Evolutionary conservation across 2,888 invertebrate species (phyloP).

Genomic region (Drosophila parthenogenetica): DNA sequence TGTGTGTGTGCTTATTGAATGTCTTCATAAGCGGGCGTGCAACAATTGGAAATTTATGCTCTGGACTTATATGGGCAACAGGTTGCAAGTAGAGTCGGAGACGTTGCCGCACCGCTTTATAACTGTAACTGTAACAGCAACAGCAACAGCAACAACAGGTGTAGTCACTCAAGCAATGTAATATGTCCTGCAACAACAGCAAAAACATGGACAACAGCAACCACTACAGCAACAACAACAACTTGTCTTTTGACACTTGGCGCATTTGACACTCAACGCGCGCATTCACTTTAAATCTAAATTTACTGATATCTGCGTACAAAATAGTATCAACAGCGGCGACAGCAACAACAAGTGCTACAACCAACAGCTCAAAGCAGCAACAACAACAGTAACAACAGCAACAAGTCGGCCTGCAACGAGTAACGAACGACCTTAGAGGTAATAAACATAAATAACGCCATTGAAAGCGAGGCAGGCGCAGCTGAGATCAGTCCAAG

Average conservation of each 20-base stretch:
- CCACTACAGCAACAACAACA: slow-evolving; percentile 40
- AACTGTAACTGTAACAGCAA: slow-evolving; percentile 69
- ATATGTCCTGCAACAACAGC: slow-evolving; percentile 72
- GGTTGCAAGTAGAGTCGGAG: slow-evolving; percentile 35
- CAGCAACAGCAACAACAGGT: slow-evolving; percentile 35
- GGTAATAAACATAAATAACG: slow-evolving; percentile 82
- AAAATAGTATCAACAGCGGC: slow-evolving; percentile 80
- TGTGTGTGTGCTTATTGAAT: slow-evolving; percentile 73
- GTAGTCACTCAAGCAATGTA: slow-evolving; percentile 62
- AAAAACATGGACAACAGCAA: slow-evolving; percentile 35
- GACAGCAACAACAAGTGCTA: slow-evolving; percentile 66
- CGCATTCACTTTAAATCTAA: slow-evolving; percentile 82
- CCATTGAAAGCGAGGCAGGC: slow-evolving; percentile 79
- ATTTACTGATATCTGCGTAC: slow-evolving; percentile 82
- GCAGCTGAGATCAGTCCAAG: slow-evolving; percentile 69
- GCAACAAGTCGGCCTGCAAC: slow-evolving; percentile 50
- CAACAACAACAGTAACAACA: slow-evolving; percentile 40
- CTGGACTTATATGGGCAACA: slow-evolving; percentile 71
- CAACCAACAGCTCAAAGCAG: slow-evolving; percentile 14
- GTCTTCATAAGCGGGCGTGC: slow-evolving; percentile 79
- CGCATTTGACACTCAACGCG: slow-evolving; percentile 82
- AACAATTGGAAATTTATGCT: slow-evolving; percentile 79
- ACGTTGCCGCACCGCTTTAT: slow-evolving; percentile 46
- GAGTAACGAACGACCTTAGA: slow-evolving; percentile 81
- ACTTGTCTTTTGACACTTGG: slow-evolving; percentile 79